Percentiles rank a stretch among this genome's conserved stretches.
Conservation (phyloP, 2,888 invertebrate species). For the Macrophya alboannulata region DNA sequence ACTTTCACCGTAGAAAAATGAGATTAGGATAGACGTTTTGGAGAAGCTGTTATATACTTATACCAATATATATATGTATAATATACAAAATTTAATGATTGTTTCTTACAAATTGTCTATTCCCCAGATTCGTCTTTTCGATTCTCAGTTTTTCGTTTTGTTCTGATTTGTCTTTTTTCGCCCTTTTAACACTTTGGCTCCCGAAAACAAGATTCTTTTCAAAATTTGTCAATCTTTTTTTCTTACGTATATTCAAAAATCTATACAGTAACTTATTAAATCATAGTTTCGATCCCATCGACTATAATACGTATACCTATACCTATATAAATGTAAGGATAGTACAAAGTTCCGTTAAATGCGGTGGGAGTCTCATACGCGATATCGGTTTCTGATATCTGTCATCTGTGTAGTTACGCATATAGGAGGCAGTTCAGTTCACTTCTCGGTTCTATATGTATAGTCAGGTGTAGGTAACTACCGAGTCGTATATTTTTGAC, state of each 20-base stretch:
- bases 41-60: not conserved
- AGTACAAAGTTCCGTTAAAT: slow-evolving; percentile 2
- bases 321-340: not conserved
- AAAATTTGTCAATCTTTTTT: not conserved
- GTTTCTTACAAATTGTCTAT: not conserved
- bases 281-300: slow-evolving; percentile 3
- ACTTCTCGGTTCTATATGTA: not conserved
- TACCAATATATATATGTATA: too few relatives aligned
- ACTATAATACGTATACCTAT: not conserved
- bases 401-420: not conserved
- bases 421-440: not conserved
- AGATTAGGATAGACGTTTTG: not conserved
- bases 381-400: slow-evolving; percentile 3
- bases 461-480: not conserved
- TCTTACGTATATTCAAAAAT: not conserved
- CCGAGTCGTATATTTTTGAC: not conserved
- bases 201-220: too few relatives aligned
- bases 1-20: slow-evolving; percentile 17
- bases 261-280: not conserved
- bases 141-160: not conserved
- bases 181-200: not conserved
- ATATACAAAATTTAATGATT: not conserved
- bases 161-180: slow-evolving; percentile 20
- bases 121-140: slow-evolving; percentile 2
- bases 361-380: not conserved